A percentile compares a stretch with the other conserved stretches of the same genome.
Evolutionary conservation across 1,140 invertebrate species (phyloP).

Genomic region (Scaptomyza graminum): DNA sequence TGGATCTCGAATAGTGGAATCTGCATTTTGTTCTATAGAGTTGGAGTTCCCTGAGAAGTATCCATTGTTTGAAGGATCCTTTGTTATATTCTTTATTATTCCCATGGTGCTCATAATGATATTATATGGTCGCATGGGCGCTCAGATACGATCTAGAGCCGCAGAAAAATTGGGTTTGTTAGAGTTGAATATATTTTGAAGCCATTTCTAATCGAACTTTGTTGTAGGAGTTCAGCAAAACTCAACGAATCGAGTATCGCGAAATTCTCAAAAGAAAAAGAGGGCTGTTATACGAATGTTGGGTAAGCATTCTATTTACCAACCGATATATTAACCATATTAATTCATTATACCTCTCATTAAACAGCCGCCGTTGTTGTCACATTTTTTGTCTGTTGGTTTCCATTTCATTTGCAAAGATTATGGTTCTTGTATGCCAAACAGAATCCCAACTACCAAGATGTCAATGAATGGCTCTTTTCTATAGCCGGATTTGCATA

Average conservation of each 20-base stretch:
- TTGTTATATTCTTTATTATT: slow-evolving; percentile 92
- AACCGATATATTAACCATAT: neutral
- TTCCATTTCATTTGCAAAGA: slow-evolving; percentile 97
- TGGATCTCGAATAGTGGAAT: slow-evolving; percentile 86
- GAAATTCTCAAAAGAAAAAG: slow-evolving; percentile 88
- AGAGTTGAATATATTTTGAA: no score
- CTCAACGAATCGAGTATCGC: slow-evolving; percentile 87
- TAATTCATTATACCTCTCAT: neutral
- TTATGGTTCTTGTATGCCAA: slow-evolving; percentile 90
- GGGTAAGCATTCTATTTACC: slow-evolving; percentile 85
- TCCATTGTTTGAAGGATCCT: slow-evolving; percentile 92
- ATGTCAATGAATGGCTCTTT: slow-evolving; percentile 91
- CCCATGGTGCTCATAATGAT: slow-evolving; percentile 91
- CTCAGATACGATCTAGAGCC: slow-evolving; percentile 87
- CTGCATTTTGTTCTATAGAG: slow-evolving; percentile 91
- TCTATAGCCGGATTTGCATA: slow-evolving; percentile 92
- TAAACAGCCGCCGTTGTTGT: slow-evolving; percentile 95
- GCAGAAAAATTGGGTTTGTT: slow-evolving; percentile 83
- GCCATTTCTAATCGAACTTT: neutral
- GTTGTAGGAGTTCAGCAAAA: slow-evolving; percentile 84
- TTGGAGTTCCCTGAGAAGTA: slow-evolving; percentile 85
- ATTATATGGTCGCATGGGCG: slow-evolving; percentile 91
- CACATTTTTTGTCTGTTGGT: slow-evolving; percentile 98
- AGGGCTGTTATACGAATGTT: slow-evolving; percentile 92
- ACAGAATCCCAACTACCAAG: slow-evolving; percentile 86